Evolutionary conservation across 2,797 vertebrate species (phyloP).

Genomic region (Acomys russatus): DNA sequence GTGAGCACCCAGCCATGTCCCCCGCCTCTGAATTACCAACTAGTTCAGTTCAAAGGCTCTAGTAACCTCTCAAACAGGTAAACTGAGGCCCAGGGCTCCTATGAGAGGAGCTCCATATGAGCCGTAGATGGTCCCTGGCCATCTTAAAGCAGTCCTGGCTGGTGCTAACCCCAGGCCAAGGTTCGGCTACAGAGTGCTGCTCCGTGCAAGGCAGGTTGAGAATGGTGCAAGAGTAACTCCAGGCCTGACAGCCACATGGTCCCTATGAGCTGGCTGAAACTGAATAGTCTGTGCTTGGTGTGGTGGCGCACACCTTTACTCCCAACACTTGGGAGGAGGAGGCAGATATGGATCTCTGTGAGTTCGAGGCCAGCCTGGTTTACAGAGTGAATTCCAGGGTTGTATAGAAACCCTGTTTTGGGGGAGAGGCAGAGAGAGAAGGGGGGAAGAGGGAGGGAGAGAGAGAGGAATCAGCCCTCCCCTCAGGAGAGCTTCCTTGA

Average conservation of each 20-base stretch:
- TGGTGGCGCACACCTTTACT: not conserved
- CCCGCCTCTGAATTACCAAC: not conserved
- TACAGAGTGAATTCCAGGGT: not conserved
- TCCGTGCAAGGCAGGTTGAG: not conserved
- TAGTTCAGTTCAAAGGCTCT: not conserved
- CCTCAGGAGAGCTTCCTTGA: not conserved
- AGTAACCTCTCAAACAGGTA: not conserved
- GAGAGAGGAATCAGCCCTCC: not conserved
- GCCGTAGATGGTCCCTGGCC: not conserved
- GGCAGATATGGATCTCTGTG: not conserved
- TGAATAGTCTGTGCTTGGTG: not conserved
- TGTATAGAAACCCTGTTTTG: not conserved
- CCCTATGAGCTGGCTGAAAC: not conserved
- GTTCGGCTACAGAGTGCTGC: not conserved
- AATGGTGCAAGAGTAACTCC: too few relatives aligned
- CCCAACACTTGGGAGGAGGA: not conserved
- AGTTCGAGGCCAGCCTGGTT: not conserved
- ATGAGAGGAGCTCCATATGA: too few relatives aligned
- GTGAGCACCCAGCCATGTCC: too few relatives aligned
- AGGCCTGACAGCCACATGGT: not conserved
- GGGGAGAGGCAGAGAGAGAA: not conserved
- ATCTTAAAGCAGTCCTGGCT: not conserved
- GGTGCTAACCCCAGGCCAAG: not conserved
- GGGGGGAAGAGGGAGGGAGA: too few relatives aligned
- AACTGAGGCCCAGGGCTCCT: not conserved